Evolutionary conservation across 2,797 vertebrate genomes (phyloP).

Genomic region (Onychomys arenicola): DNA sequence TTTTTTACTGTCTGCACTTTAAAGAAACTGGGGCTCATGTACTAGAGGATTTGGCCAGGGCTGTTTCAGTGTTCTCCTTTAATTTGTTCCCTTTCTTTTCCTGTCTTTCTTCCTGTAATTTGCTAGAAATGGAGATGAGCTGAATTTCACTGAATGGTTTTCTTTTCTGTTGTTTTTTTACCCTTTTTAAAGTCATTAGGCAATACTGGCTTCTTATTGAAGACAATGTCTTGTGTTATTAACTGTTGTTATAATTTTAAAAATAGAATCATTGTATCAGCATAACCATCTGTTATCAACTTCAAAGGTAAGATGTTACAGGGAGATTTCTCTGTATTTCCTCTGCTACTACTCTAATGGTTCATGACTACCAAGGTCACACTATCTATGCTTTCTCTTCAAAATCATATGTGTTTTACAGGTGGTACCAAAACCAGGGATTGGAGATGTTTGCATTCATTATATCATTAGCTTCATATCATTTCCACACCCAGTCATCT

Average conservation of each 20-base stretch:
- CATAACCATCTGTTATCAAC: conserved; percentile 18
- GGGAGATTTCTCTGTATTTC: conserved; percentile 12
- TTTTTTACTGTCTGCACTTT: not conserved
- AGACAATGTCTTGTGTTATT: not conserved
- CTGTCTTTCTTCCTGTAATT: not conserved
- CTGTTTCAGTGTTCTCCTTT: not conserved
- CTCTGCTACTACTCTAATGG: not conserved
- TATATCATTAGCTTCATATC: not conserved
- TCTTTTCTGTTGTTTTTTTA: not conserved
- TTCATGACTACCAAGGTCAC: not conserved
- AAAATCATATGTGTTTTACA: conserved; percentile 23
- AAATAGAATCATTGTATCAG: conserved; percentile 29
- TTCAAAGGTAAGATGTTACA: not conserved
- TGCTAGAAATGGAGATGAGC: not conserved
- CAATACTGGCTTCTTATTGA: not conserved
- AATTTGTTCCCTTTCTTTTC: not conserved
- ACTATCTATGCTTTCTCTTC: not conserved
- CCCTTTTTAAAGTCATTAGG: not conserved
- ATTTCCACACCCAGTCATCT: not conserved
- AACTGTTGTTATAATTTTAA: not conserved
- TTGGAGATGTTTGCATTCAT: not conserved
- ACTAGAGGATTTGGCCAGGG: not conserved
- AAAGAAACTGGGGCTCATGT: not conserved
- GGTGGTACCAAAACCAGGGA: not conserved
- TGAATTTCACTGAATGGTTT: not conserved